Evolutionary conservation across 2,888 invertebrate genomes (phyloP).

Genomic region (Lottia scabra): DNA sequence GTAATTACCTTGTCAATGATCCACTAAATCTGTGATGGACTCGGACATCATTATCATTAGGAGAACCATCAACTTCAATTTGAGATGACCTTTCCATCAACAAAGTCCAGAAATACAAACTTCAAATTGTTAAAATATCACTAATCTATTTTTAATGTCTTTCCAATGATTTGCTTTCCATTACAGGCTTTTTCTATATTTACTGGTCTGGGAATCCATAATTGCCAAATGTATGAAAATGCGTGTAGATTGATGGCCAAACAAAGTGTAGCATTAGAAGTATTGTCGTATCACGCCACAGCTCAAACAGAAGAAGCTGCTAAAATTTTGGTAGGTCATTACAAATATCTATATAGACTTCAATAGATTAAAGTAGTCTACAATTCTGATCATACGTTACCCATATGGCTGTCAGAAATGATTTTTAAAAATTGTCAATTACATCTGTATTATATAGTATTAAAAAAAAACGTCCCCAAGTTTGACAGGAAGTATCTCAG

Average conservation of each 20-base stretch:
- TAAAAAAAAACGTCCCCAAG: too few species aligned
- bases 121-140: background rate
- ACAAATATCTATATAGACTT: too few species aligned
- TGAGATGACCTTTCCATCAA: background rate
- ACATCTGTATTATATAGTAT: too few species aligned
- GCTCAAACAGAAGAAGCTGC: constrained; percentile 88
- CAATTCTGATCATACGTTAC: background rate
- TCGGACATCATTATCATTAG: too few species aligned
- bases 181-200: constrained; percentile 90
- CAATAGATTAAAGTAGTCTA: too few species aligned
- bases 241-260: constrained; percentile 97
- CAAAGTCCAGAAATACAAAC: background rate
- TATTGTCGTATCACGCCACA: constrained; percentile 95
- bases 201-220: constrained; percentile 95
- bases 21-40: too few species aligned
- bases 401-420: too few species aligned
- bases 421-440: too few species aligned
- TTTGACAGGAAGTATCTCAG: too few species aligned
- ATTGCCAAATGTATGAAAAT: constrained; percentile 97
- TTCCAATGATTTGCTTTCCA: constrained; percentile 9
- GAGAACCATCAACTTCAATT: too few species aligned
- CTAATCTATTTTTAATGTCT: background rate
- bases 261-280: constrained; percentile 95
- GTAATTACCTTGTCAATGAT: too few species aligned
- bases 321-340: constrained; percentile 73